phyloP scores from a whole-genome alignment of 2,113 vertebrate genomes.

The Seriola rivoliana region DNA sequence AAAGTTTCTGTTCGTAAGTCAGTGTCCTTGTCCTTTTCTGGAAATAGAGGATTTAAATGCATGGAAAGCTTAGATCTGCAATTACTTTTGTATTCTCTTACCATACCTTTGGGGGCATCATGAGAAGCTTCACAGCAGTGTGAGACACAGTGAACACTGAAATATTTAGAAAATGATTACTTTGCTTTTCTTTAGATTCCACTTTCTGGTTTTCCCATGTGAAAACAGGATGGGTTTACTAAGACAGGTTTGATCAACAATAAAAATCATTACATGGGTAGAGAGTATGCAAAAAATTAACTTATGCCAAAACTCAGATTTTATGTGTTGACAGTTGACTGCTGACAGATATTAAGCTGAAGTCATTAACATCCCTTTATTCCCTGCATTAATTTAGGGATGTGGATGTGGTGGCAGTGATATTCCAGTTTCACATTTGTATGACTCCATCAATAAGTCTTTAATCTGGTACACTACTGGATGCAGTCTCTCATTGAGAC shows the following conservation, averaged over 20 bases:
- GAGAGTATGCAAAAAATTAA: neutral
- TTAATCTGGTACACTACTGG: too few species aligned
- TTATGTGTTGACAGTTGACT: too few species aligned
- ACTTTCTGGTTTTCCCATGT: neutral
- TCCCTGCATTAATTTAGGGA: too few species aligned
- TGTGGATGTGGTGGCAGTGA: too few species aligned
- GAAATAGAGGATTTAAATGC: constrained; percentile 61
- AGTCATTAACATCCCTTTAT: too few species aligned
- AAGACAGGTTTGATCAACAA: neutral
- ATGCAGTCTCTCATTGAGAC: too few species aligned
- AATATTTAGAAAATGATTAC: constrained; percentile 15
- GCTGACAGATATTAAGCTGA: too few species aligned
- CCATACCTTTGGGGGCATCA: constrained; percentile 26
- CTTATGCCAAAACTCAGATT: neutral
- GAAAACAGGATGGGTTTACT: neutral
- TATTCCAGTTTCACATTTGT: too few species aligned
- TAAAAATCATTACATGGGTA: neutral
- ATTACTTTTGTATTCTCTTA: constrained; percentile 33
- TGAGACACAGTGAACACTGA: constrained; percentile 5
- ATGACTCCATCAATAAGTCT: too few species aligned
- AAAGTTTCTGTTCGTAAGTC: constrained; percentile 49
- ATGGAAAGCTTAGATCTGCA: constrained; percentile 47
- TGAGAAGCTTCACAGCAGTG: constrained; percentile 6
- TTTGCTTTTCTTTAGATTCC: neutral
- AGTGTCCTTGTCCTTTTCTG: constrained; percentile 59